Evolutionary conservation across 1,140 invertebrate species (phyloP).

Genomic region (Andricus grossulariae): DNA sequence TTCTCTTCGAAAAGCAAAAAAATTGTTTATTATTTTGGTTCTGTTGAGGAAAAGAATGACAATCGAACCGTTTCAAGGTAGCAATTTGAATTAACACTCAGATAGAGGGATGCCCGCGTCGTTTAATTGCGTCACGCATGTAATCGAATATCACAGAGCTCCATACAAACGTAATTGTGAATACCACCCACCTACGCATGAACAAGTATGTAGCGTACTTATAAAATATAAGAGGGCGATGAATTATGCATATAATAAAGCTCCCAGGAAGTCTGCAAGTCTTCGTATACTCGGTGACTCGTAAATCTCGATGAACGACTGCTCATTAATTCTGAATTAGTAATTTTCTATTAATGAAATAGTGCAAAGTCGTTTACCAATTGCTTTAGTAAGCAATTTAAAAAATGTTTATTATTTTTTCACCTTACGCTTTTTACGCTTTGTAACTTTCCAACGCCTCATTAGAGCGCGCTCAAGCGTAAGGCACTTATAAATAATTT

Average conservation of each 20-base stretch:
- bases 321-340: too few relatives aligned
- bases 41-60: too few relatives aligned
- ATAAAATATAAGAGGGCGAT: constrained; percentile 46
- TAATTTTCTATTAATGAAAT: too few relatives aligned
- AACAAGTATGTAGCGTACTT: constrained; percentile 33
- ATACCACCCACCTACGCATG: constrained; percentile 43
- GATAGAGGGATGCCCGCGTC: constrained; percentile 38
- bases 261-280: constrained; percentile 46
- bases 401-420: background rate
- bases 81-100: background rate
- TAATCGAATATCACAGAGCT: constrained; percentile 43
- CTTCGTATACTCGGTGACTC: background rate
- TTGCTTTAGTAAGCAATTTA: too few relatives aligned
- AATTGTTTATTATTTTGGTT: too few relatives aligned
- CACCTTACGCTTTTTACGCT: background rate
- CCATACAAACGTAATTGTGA: constrained; percentile 36
- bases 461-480: too few relatives aligned
- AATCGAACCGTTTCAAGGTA: too few relatives aligned
- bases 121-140: constrained; percentile 43
- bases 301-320: background rate
- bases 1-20: too few relatives aligned
- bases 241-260: constrained; percentile 57
- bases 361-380: too few relatives aligned
- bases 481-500: background rate
- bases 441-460: background rate